Conservation (phyloP, 2,797 vertebrate species). For the Sebastolobus altivelis region DNA sequence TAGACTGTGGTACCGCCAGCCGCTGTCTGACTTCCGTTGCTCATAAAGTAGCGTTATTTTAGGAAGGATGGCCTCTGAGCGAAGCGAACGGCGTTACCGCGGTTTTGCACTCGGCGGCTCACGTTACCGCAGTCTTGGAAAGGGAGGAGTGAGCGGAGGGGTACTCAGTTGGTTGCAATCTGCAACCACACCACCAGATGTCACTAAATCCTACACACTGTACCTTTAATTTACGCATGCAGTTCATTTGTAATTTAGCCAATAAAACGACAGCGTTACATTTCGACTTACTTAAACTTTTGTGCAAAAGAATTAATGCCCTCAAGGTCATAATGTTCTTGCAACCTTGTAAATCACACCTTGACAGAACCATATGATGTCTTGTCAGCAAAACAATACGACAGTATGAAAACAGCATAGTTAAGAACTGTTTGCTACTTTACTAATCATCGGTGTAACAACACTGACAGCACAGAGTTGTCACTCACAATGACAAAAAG, state of each 20-base stretch:
- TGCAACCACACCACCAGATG: neutral
- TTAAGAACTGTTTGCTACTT: neutral
- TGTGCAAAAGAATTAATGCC: neutral
- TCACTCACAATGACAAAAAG: neutral
- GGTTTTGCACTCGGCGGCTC: too few relatives aligned
- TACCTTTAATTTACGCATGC: neutral
- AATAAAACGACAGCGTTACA: neutral
- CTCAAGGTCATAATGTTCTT: neutral
- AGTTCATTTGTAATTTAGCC: neutral
- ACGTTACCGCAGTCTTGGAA: too few relatives aligned
- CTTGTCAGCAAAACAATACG: neutral
- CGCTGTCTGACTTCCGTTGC: accelerated
- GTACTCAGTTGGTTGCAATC: too few relatives aligned
- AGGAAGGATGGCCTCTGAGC: too few relatives aligned
- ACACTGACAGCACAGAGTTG: neutral
- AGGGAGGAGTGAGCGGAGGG: too few relatives aligned
- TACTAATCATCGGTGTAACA: neutral
- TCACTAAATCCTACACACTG: neutral
- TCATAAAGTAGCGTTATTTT: too few relatives aligned
- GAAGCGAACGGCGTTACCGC: accelerated
- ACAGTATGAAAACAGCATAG: neutral
- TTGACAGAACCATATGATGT: neutral
- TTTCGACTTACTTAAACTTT: neutral
- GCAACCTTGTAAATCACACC: neutral
- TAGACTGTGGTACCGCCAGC: too few relatives aligned